Evolutionary conservation across 2,888 invertebrate species (phyloP).

Genomic region (Microchrysa polita): DNA sequence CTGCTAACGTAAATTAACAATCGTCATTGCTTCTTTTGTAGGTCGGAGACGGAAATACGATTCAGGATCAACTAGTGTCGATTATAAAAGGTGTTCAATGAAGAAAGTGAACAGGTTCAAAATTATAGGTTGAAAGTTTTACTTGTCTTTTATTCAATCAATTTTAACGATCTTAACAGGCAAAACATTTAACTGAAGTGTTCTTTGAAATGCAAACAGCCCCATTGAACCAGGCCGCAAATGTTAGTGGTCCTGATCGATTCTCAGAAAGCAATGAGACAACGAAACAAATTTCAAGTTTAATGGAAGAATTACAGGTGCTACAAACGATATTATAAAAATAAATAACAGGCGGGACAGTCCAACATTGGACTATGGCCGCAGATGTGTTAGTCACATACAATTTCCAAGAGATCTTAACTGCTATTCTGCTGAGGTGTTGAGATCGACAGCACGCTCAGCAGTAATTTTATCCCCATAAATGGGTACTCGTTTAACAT

Average conservation of each 20-base stretch:
- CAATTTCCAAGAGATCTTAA: too few relatives aligned
- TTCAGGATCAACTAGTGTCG: conserved; percentile 37
- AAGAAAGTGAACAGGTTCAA: conserved; percentile 34
- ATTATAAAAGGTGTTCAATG: conserved; percentile 34
- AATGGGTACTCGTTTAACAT: too few relatives aligned
- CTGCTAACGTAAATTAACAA: too few relatives aligned
- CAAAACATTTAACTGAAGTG: conserved; percentile 28
- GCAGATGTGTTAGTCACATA: too few relatives aligned
- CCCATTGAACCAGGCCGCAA: conserved; percentile 12
- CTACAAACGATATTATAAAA: too few relatives aligned
- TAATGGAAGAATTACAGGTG: conserved; percentile 33
- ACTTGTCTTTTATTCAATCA: not conserved
- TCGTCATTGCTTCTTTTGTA: not conserved
- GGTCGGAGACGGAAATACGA: conserved; percentile 32
- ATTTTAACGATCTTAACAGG: too few relatives aligned
- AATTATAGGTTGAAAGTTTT: not conserved
- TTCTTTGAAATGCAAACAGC: conserved; percentile 21
- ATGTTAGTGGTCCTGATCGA: conserved; percentile 5
- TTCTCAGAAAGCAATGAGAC: not conserved
- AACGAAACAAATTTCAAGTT: conserved; percentile 31
- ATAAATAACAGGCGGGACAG: too few relatives aligned
- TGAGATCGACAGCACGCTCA: too few relatives aligned
- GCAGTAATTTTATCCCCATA: too few relatives aligned
- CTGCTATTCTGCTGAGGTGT: too few relatives aligned
- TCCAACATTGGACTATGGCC: too few relatives aligned